Base-by-base conservation (phyloP, 2,888 invertebrate species). In the Dynastes tityus region DNA sequence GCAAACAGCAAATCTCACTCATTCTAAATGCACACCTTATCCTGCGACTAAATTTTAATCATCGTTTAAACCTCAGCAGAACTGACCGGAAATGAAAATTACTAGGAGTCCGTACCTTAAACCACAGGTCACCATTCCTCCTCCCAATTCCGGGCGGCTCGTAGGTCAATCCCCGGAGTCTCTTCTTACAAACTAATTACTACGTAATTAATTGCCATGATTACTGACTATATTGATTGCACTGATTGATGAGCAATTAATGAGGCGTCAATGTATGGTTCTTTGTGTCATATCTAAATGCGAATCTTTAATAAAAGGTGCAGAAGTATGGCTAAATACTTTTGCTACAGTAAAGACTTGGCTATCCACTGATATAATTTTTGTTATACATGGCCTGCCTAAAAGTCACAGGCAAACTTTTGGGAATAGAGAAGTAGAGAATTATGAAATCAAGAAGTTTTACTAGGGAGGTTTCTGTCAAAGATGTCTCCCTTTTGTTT, bases 51-150 rank as follows among this genome's bases (percentile, higher is more conserved):
- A 55, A 74, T 74, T 74, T 74, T 74, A 74, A 74, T 74, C 61
- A 74, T 27, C 6, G 61, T 11, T 27, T 29, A 61, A 29, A 5
- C 22, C 22, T 4, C 0, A 3, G 27, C 29, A 55, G 77, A 77
- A 80, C 68, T 82, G 81, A 81, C 81, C 83, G 83, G 83, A 83
- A 82, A 83, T 83, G 82, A 82, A 79, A 80, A 80, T 82, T 82
- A 82, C 78, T 79, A 64, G 79, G 78, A 73, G 80, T 79, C 79
- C 79, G 78, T 78, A 67, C 77, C 77, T 78, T 77, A 77, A 75
- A 81, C 80, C 81, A 77, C 80, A 71, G 64, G 67, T 77, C 71
- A 73, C 80, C 77, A 80, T 71, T 76, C 80, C 80, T 77, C 79
- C 67, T 79, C 78, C 82, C 80, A 74, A 29, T 79, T 81, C 80